Base-by-base conservation (phyloP, 2,113 vertebrate genomes). In the Mionectes macconnelli region DNA sequence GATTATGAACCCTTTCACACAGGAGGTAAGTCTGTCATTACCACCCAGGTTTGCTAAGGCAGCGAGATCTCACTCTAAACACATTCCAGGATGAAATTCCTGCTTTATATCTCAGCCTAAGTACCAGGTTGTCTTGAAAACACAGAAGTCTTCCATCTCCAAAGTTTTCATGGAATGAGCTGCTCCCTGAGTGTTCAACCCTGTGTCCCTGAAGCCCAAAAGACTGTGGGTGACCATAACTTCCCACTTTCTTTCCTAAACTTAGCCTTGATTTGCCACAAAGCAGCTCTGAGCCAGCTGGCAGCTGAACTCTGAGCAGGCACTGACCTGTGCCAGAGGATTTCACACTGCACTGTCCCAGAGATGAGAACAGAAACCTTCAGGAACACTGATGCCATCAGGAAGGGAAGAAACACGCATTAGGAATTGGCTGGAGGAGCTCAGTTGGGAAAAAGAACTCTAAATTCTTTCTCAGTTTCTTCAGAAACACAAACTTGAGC, bases 191-290 rank as follows among this genome's bases (percentile, higher is more conserved):
- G 30, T 4, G 25, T 35, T 83, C 77, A 66, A 2, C 63, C 69
- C 28, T 45, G 18, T 28, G 11, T 5, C 17, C 66, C 23, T 47
- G 49, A 78, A 84, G 81, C 28, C 22, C 60, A 68, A 59, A 74
- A 75, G 7, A 19, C 42, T 28, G 9, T 8, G 5, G 16, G 20
- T 11, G 5, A 63, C 64, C 33, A n/a, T 15, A 0, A 3, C 70
- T 69, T 80, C 44, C 74, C 15, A 9, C 50, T 53, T 86, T 35
- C n/a, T 63, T 60, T 79, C 49, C 50, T 62, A 85, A 53, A 55
- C 31, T 77, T 23, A 80, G 39, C 24, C 23, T 81, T 68, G 14
- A 49, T 59, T 85, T 88, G 55, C 83, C 70, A 72, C 39, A 83
- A 53, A 67, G 44, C 64, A 70, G 13, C 35, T 50, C 49, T 30